phyloP scores from a whole-genome alignment of 2,113 vertebrate genomes.

The Sphyrna mokarran region DNA sequence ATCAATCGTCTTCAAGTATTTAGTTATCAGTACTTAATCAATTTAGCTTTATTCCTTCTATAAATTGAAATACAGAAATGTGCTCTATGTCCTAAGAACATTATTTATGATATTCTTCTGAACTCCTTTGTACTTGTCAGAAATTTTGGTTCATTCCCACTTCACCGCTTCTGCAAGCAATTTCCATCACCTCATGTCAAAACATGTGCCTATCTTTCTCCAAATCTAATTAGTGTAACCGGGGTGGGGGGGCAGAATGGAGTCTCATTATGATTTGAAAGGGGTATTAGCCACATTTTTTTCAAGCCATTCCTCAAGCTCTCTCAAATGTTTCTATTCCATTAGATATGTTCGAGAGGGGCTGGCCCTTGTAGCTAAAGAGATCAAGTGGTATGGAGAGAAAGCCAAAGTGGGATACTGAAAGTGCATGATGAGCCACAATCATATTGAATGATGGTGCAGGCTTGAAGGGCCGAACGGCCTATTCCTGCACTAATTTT shows the following conservation, averaged over 20 bases:
- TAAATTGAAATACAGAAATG: neutral
- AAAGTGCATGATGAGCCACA: no score
- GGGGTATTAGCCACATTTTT: neutral
- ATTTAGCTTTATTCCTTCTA: neutral
- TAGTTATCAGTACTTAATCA: neutral
- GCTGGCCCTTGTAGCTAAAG: no score
- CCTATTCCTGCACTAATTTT: no score
- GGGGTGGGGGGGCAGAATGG: neutral
- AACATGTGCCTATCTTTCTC: neutral
- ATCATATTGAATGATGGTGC: no score
- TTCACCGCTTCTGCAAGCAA: neutral
- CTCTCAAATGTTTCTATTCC: neutral
- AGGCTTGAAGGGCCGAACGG: no score
- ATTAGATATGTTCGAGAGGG: no score
- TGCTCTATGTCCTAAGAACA: neutral
- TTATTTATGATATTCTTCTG: neutral
- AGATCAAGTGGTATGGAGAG: no score
- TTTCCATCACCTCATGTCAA: no score
- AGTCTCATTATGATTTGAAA: neutral
- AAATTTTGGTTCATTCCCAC: neutral
- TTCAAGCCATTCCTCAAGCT: no score
- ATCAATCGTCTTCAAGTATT: neutral
- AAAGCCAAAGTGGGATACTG: no score
- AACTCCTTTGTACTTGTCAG: neutral
- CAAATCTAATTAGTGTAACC: neutral